Base-by-base conservation (phyloP, 2,113 vertebrate species). In the Charadrius vociferus region DNA sequence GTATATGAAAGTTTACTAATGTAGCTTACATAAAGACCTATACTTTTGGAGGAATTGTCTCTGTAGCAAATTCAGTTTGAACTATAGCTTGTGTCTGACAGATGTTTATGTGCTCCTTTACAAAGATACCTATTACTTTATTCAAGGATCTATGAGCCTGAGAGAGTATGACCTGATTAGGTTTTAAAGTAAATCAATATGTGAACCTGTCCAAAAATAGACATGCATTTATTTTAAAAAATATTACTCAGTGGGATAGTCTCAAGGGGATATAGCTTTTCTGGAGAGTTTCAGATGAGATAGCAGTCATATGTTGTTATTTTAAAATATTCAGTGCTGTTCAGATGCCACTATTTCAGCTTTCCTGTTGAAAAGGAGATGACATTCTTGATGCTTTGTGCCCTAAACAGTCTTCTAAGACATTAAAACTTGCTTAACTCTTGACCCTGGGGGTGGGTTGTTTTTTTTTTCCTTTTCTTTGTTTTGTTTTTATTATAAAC, bases 171-270 rank as follows among this genome's bases (percentile, higher is more conserved):
- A 88, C 84, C 66, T 32, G 79, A 95, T 96, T 85, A 89, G 75
- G n/a, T 96, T 93, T 96, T 94, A 95, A 95, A 96, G 95, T 90
- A 96, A 96, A 95, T 97, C 96, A 94, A 91, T 90, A 90, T 41
- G 81, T 74, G 86, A 97, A 96, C 79, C 95, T 95, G 94, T 95
- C 95, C 87, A 84, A 91, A 97, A 94, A 81, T 0, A n/a, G 93
- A 75, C 52, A 7, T 66, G 66, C 66, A 50, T 95, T 97, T 95
- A 85, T 96, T 97, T 95, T 92, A 90, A 95, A 96, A 97, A 87
- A 90, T 81, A 92, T 79, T 83, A 50, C 92, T 94, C 34, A 17
- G 81, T 61, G 62, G 70, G 68, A 86, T 90, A 82, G 75, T 77
- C 91, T 93, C 86, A 1, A 91, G 94, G 95, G 96, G 73, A 84